phyloP scores from a whole-genome alignment of 2,113 vertebrate species.

The Thamnophis sirtalis region DNA sequence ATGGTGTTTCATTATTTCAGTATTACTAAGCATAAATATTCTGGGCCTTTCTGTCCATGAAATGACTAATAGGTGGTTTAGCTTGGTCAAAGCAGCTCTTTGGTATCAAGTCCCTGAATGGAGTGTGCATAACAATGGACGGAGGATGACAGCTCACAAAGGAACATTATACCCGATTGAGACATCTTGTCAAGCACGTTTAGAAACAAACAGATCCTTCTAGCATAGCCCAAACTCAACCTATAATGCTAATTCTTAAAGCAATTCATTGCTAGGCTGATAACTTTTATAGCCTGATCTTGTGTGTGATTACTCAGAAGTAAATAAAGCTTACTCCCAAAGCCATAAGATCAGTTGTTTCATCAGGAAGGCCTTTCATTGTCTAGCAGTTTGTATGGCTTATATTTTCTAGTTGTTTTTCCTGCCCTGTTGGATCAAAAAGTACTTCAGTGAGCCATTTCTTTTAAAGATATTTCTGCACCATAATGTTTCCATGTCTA shows the following conservation, averaged over 20 bases:
- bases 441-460: background rate
- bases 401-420: background rate
- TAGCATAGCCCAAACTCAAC: background rate
- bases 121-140: background rate
- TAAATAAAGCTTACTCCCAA: background rate
- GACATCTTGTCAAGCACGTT: background rate
- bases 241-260: background rate
- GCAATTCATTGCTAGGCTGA: background rate
- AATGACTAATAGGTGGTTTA: background rate
- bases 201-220: background rate
- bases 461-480: background rate
- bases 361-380: background rate
- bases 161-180: background rate
- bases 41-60: accelerated
- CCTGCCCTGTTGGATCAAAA: background rate
- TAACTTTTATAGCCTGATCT: background rate
- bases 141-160: background rate
- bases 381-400: background rate
- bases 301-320: background rate
- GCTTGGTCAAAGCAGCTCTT: background rate
- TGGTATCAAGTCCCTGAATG: background rate
- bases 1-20: background rate
- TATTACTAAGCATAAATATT: background rate
- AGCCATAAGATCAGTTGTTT: background rate
- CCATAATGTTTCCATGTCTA: background rate